Conservation (phyloP, 53 echinoderm and acorn worm genomes). For the Pentamera pediparva region DNA sequence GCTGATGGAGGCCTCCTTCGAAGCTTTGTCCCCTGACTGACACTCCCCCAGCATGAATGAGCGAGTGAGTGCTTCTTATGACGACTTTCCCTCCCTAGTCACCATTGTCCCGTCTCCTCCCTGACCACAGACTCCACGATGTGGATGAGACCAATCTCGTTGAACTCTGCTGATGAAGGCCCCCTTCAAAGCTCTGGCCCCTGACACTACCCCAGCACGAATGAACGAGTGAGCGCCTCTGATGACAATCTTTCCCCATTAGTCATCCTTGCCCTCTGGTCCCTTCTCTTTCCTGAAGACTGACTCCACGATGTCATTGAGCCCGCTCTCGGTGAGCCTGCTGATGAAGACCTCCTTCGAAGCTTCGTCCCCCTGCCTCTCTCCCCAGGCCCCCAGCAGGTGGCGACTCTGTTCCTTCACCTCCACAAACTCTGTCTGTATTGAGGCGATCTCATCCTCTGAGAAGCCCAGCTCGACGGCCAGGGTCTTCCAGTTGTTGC, state of each 20-base stretch:
- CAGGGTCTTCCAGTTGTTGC: constrained; percentile 90
- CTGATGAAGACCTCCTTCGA: constrained; percentile 48
- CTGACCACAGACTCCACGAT: constrained; percentile 77
- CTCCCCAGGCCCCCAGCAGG: constrained; percentile 58
- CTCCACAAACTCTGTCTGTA: constrained; percentile 67
- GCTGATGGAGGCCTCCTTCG: constrained; percentile 36
- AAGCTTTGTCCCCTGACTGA: too few relatives aligned
- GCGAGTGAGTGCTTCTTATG: too few relatives aligned
- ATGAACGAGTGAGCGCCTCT: too few relatives aligned
- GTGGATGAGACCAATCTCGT: too few relatives aligned
- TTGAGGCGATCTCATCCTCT: constrained; percentile 75
- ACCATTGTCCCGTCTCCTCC: too few relatives aligned
- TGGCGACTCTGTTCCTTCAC: constrained; percentile 68
- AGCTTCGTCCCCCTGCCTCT: constrained; percentile 52
- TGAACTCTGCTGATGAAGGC: too few relatives aligned
- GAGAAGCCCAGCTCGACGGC: constrained; percentile 72
- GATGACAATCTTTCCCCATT: too few relatives aligned
- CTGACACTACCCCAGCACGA: too few relatives aligned
- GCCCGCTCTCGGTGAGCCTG: constrained; percentile 79
- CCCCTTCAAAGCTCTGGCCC: too few relatives aligned
- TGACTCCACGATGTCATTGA: constrained; percentile 85
- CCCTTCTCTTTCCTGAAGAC: constrained; percentile 57
- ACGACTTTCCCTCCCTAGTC: too few relatives aligned
- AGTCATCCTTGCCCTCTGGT: too few relatives aligned
- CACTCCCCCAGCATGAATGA: too few relatives aligned